These are phyloP conservation scores for Plutomurus gul DNA, from an alignment of 1,140 invertebrate genomes.

Conservation along the genomic window DNA sequence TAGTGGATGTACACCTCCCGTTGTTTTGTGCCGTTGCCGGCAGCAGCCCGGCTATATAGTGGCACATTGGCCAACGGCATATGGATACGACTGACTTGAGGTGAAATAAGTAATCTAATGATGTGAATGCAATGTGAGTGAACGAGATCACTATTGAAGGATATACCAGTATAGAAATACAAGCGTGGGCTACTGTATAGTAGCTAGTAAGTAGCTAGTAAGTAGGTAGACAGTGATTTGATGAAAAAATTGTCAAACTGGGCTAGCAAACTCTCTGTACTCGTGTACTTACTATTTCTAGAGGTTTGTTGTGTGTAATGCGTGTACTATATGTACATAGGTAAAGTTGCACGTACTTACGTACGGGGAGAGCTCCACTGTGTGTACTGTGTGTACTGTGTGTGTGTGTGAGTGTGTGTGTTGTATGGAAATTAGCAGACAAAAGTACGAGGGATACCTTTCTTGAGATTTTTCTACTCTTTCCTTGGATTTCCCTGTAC, in stretches of 20 bases:
- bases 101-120: constrained; percentile 22
- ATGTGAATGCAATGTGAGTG: constrained; percentile 4
- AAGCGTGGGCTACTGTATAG: too few species aligned
- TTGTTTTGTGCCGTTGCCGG: constrained; percentile 17
- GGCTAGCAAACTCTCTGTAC: not conserved
- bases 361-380: too few species aligned
- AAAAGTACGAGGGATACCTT: too few species aligned
- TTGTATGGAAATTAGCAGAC: too few species aligned
- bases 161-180: too few species aligned
- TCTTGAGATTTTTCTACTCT: too few species aligned
- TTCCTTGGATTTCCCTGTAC: not conserved
- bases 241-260: not conserved
- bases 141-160: constrained; percentile 10
- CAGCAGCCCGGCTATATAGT: constrained; percentile 7
- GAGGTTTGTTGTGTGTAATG: too few species aligned
- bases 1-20: not conserved
- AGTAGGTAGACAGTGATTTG: too few species aligned
- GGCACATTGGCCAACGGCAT: not conserved
- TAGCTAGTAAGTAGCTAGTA: not conserved
- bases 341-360: too few species aligned
- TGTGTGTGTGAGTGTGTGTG: too few species aligned
- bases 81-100: constrained; percentile 23
- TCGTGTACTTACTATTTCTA: not conserved
- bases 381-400: too few species aligned
- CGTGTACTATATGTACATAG: too few species aligned